phyloP scores from a whole-genome alignment of 1,140 invertebrate genomes.

The Lordiphosa mommai region DNA sequence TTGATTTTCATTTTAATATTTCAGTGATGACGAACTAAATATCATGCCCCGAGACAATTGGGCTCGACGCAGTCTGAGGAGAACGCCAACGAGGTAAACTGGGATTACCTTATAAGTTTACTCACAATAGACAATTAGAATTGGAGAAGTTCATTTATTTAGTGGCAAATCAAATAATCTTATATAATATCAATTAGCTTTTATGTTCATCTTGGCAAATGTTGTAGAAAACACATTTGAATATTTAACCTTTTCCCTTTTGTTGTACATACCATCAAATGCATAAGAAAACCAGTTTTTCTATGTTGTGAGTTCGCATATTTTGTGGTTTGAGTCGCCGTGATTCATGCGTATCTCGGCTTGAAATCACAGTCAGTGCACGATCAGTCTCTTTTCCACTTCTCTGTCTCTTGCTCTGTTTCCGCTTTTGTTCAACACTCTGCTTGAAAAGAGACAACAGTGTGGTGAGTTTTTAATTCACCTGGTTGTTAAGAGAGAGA shows the following conservation, averaged over 20 bases:
- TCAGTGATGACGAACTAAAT: slow-evolving; percentile 78
- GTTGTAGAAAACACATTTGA: slow-evolving; percentile 44
- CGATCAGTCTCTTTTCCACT: slow-evolving; percentile 12
- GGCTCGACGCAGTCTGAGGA: slow-evolving; percentile 87
- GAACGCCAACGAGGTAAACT: slow-evolving; percentile 86
- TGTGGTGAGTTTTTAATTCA: slow-evolving; percentile 48
- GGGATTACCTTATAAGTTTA: not conserved
- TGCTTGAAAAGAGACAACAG: not conserved
- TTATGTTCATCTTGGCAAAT: slow-evolving; percentile 1
- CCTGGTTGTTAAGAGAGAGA: slow-evolving; percentile 19
- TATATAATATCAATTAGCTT: slow-evolving; percentile 20
- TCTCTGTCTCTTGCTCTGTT: slow-evolving; percentile 17
- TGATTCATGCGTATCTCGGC: slow-evolving; percentile 66
- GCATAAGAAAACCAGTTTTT: slow-evolving; percentile 73
- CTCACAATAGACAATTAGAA: slow-evolving; percentile 10
- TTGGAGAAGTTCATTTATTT: slow-evolving; percentile 1
- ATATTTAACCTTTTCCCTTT: slow-evolving; percentile 66
- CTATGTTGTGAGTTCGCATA: slow-evolving; percentile 44
- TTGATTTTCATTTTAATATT: slow-evolving; percentile 31
- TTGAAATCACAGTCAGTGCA: slow-evolving; percentile 25
- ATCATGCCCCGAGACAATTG: slow-evolving; percentile 86
- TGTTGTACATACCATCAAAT: slow-evolving; percentile 30
- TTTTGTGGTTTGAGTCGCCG: slow-evolving; percentile 46
- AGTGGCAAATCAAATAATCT: not conserved
- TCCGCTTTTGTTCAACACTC: slow-evolving; percentile 30